These are phyloP conservation scores for Oriolus oriolus DNA, from an alignment of 2,113 vertebrate genomes.

Conservation along the genomic window DNA sequence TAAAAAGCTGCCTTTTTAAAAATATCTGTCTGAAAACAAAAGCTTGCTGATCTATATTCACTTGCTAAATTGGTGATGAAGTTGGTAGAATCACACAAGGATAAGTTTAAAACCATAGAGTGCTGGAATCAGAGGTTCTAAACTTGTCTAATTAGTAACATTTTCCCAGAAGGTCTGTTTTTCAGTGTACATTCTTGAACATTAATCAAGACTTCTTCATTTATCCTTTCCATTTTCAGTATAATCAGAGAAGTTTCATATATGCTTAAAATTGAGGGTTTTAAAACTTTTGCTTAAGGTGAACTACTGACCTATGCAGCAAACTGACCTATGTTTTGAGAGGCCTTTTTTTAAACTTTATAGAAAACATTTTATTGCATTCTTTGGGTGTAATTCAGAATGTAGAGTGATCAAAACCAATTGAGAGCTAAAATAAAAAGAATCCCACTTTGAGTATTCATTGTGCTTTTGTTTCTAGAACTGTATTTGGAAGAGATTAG, in stretches of 20 bases:
- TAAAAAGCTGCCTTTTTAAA: neutral
- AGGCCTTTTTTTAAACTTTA: neutral
- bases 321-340: neutral
- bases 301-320: neutral
- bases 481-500: conserved; percentile 90
- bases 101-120: neutral
- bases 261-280: neutral
- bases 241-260: neutral
- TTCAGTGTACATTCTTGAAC: neutral
- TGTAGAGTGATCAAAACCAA: neutral
- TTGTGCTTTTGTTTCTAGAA: conserved; percentile 73
- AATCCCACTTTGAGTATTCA: neutral
- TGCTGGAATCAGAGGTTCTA: neutral
- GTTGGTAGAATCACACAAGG: neutral
- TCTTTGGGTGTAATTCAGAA: neutral
- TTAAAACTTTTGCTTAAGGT: neutral
- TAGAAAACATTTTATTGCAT: neutral
- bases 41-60: neutral
- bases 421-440: neutral
- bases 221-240: neutral
- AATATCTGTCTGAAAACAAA: neutral
- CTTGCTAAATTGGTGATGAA: neutral
- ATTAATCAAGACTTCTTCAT: neutral
- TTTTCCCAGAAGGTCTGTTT: neutral
- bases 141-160: neutral